These are phyloP conservation scores for Tanypteryx hageni DNA, from an alignment of 2,888 invertebrate genomes.

Conservation along the genomic window DNA sequence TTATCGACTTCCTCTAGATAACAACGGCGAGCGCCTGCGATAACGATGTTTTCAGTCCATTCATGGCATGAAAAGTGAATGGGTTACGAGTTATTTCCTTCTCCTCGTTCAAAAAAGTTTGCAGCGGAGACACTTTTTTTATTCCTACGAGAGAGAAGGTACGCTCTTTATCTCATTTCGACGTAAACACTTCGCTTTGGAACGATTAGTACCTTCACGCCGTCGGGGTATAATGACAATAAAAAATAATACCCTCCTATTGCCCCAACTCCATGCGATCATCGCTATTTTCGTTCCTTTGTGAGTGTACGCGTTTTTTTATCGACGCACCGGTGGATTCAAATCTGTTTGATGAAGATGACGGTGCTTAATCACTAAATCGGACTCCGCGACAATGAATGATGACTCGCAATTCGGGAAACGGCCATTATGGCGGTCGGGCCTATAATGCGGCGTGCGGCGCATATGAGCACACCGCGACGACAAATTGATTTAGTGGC, in stretches of 20 bases:
- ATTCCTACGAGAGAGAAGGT: background rate
- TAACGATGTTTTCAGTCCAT: background rate
- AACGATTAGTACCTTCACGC: background rate
- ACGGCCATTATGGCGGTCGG: background rate
- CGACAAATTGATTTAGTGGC: background rate
- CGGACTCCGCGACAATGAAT: background rate
- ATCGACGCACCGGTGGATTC: background rate
- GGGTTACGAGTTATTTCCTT: background rate
- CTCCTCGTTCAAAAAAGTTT: background rate
- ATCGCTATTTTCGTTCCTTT: background rate
- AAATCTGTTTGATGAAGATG: background rate
- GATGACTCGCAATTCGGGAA: background rate
- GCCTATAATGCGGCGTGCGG: background rate
- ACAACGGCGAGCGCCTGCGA: background rate
- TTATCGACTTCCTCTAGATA: background rate
- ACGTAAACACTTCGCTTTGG: no score
- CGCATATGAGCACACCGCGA: background rate
- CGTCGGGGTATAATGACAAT: background rate
- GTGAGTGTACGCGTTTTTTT: background rate
- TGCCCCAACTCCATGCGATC: background rate
- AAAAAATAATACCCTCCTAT: background rate
- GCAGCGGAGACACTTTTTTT: background rate
- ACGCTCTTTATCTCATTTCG: background rate
- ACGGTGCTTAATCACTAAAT: slow-evolving; percentile 9
- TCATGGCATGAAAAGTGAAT: background rate